Evolutionary conservation across 2,888 invertebrate genomes (phyloP).

Genomic region (Pilophorus perplexus): DNA sequence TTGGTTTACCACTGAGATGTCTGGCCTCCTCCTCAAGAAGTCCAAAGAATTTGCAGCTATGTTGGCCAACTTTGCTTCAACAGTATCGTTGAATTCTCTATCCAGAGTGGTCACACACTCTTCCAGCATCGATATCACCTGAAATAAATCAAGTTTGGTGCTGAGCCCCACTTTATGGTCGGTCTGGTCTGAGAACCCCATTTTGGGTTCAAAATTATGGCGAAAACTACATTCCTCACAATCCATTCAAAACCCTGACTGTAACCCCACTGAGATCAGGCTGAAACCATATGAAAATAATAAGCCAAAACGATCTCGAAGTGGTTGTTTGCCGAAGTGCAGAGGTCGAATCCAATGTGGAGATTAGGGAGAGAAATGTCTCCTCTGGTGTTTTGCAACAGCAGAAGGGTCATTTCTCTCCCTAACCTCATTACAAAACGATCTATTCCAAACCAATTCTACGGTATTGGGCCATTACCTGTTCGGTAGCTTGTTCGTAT

Average conservation of each 20-base stretch:
- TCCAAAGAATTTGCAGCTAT: slow-evolving; percentile 17
- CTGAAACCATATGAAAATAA: no score
- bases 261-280: not conserved
- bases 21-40: slow-evolving; percentile 17
- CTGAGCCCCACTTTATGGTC: not conserved
- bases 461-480: no score
- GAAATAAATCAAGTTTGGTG: not conserved
- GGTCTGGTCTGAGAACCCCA: not conserved
- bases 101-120: slow-evolving; percentile 22
- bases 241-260: not conserved
- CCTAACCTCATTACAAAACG: no score
- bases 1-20: slow-evolving; percentile 16
- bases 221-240: not conserved
- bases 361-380: no score
- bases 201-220: not conserved
- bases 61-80: slow-evolving; percentile 21
- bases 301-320: no score
- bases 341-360: no score
- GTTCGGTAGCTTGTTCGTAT: slow-evolving; percentile 25
- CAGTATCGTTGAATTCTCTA: slow-evolving; percentile 10
- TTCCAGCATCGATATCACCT: slow-evolving; percentile 20
- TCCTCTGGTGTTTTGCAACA: no score
- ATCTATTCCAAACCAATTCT: no score
- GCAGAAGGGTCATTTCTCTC: not conserved
- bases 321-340: no score